These are phyloP conservation scores for Sterna hirundo DNA, from an alignment of 2,113 vertebrate genomes.

Conservation along the genomic window DNA sequence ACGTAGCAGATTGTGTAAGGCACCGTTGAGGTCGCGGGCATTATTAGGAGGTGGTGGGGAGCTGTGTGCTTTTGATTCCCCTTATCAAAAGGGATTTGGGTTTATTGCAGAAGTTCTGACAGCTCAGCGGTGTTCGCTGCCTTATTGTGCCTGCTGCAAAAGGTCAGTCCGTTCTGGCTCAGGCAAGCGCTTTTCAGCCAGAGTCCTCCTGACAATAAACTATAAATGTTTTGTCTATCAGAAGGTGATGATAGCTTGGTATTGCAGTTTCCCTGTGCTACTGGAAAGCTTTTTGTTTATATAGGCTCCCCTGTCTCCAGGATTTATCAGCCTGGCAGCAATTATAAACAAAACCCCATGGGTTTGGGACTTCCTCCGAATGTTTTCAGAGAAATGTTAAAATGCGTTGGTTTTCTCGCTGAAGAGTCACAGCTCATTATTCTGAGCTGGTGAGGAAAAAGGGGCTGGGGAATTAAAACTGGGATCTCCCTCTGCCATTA, in stretches of 20 bases:
- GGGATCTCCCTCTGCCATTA: neutral
- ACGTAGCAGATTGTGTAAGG: neutral
- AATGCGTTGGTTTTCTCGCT: neutral
- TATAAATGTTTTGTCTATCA: slow-evolving; percentile 27
- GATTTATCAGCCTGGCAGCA: neutral
- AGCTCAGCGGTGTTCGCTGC: neutral
- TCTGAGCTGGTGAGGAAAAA: neutral
- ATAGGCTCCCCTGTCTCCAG: neutral
- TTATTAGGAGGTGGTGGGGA: neutral
- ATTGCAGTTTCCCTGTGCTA: neutral
- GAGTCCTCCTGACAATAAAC: slow-evolving; percentile 31
- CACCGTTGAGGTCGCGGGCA: neutral
- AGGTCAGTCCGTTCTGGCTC: slow-evolving; percentile 21
- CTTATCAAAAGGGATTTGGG: slow-evolving; percentile 56
- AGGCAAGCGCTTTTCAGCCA: slow-evolving; percentile 14
- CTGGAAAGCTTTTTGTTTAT: slow-evolving; percentile 13
- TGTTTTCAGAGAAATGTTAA: neutral
- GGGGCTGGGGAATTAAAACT: neutral
- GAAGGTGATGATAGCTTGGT: slow-evolving; percentile 11
- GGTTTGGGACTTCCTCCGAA: neutral
- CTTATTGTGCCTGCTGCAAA: slow-evolving; percentile 45
- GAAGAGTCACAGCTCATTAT: neutral
- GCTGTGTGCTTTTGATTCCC: slow-evolving; percentile 24
- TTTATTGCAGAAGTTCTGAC: slow-evolving; percentile 48
- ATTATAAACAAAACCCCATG: neutral